phyloP scores from a whole-genome alignment of 2,888 invertebrate species.

The Pyralis farinalis region DNA sequence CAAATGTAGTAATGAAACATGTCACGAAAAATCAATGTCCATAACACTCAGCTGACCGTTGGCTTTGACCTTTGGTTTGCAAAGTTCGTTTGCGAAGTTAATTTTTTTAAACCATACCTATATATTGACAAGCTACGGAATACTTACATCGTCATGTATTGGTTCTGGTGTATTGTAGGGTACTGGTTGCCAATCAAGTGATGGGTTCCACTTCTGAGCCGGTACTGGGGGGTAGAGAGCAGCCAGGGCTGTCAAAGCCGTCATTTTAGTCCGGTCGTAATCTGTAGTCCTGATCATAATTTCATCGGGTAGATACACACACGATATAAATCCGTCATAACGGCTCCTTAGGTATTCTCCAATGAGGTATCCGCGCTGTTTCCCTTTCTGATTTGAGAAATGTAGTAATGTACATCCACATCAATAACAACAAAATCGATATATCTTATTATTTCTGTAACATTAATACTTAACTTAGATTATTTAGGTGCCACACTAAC shows the following conservation, averaged over 20 bases:
- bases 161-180: slow-evolving; percentile 69
- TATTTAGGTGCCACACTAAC: no score
- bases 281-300: slow-evolving; percentile 82
- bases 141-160: slow-evolving; percentile 63
- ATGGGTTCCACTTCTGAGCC: slow-evolving; percentile 78
- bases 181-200: slow-evolving; percentile 85
- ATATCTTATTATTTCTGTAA: no score
- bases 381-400: slow-evolving; percentile 62
- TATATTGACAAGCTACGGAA: no score
- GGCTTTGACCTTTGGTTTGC: no score
- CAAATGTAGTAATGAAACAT: no score
- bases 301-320: slow-evolving; percentile 69
- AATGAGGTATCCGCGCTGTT: slow-evolving; percentile 67
- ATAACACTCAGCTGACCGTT: no score
- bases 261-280: slow-evolving; percentile 88
- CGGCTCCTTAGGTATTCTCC: slow-evolving; percentile 67
- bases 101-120: no score
- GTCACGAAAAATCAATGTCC: no score
- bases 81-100: no score
- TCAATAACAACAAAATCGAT: no score
- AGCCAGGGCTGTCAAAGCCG: slow-evolving; percentile 84
- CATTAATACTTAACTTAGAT: no score
- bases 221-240: slow-evolving; percentile 84
- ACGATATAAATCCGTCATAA: slow-evolving; percentile 68
- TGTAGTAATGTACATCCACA: no score